phyloP scores from a whole-genome alignment of 2,797 vertebrate species.

The Falco cherrug region DNA sequence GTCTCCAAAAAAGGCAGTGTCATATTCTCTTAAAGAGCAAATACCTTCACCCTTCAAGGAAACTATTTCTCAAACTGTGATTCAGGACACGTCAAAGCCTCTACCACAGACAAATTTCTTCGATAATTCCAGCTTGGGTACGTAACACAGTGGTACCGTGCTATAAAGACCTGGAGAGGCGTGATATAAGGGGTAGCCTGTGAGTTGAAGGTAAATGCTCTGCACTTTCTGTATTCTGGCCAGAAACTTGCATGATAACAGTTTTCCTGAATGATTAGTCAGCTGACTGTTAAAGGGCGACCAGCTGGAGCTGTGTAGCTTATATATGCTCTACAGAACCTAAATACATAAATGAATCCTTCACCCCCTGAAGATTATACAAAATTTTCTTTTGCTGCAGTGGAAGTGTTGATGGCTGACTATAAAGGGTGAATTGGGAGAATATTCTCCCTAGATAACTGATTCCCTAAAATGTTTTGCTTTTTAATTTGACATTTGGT shows the following conservation, averaged over 20 bases:
- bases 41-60: slow-evolving; percentile 40
- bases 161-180: background rate
- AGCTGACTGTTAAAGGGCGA: background rate
- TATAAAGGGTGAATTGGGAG: background rate
- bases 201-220: background rate
- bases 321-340: background rate
- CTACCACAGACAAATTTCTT: slow-evolving; percentile 64
- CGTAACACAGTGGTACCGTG: background rate
- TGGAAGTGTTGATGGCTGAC: background rate
- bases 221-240: background rate
- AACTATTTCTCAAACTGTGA: background rate
- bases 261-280: background rate
- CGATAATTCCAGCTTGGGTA: slow-evolving; percentile 72
- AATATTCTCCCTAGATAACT: background rate
- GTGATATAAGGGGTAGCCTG: background rate
- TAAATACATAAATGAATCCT: background rate
- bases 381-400: background rate
- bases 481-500: background rate
- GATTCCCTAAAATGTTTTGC: background rate
- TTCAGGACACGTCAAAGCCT: slow-evolving; percentile 13
- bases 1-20: slow-evolving; percentile 57
- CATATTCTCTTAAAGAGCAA: slow-evolving; percentile 18
- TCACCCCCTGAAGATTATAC: background rate
- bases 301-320: background rate
- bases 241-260: background rate